phyloP scores from a whole-genome alignment of 2,888 invertebrate species.

The Agonum fuliginosum region DNA sequence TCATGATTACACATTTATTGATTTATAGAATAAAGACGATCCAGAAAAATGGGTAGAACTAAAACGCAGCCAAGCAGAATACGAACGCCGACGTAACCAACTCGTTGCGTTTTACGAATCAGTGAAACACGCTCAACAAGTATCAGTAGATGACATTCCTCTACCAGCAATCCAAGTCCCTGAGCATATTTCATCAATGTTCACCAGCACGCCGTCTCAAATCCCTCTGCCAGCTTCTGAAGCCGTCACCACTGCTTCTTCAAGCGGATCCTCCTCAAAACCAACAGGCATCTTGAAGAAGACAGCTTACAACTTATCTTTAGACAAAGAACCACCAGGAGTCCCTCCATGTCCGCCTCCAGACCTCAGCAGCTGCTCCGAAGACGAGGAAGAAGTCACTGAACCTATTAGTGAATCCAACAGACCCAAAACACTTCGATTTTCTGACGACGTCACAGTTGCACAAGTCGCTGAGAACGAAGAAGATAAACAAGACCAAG shows the following conservation, averaged over 20 bases:
- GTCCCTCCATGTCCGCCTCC: slow-evolving; percentile 92
- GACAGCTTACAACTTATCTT: slow-evolving; percentile 63
- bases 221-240: slow-evolving; percentile 73
- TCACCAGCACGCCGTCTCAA: slow-evolving; percentile 71
- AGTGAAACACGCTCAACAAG: slow-evolving; percentile 95
- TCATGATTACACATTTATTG: slow-evolving; percentile 40
- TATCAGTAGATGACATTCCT: slow-evolving; percentile 96
- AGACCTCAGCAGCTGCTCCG: slow-evolving; percentile 80
- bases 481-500: slow-evolving; percentile 63
- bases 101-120: slow-evolving; percentile 95
- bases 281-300: slow-evolving; percentile 48
- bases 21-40: slow-evolving; percentile 91
- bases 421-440: slow-evolving; percentile 50
- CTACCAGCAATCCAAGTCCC: slow-evolving; percentile 81
- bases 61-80: slow-evolving; percentile 93
- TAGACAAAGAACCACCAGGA: slow-evolving; percentile 85
- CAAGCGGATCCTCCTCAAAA: background rate
- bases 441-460: slow-evolving; percentile 47
- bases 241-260: slow-evolving; percentile 61
- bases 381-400: slow-evolving; percentile 73
- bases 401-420: slow-evolving; percentile 66
- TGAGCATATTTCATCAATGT: slow-evolving; percentile 64
- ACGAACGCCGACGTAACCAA: slow-evolving; percentile 90
- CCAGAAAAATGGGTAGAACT: slow-evolving; percentile 94
- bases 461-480: slow-evolving; percentile 60